Evolutionary conservation across 2,888 invertebrate genomes (phyloP), one percentile per base, ranked within the genome.

Genomic region (Rhorus exstirpatorius): DNA sequence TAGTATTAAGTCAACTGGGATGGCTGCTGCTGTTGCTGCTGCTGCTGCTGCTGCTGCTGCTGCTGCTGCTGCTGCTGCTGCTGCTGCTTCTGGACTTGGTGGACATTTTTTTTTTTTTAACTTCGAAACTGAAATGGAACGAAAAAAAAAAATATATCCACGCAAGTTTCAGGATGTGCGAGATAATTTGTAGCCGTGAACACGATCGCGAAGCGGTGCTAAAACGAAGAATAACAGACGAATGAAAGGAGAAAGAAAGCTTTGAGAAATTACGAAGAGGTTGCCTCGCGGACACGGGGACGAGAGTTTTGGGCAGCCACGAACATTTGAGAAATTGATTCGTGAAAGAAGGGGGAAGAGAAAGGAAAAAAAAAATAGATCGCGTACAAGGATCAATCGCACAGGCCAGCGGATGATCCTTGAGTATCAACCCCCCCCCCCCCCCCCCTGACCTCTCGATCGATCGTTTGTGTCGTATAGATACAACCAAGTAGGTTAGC

Each of bases 1-100:
- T 90, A 90, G 90, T 90, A 89, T 90, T 90, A 89, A 89, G 89
- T 90, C 86, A 88, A 90, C 88, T 87, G 85, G 65, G 86, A 86
- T 87, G 83, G 78, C 87, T 88, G 81, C 88, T 87, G 87, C 87
- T n/a, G n/a, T n/a, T n/a, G n/a, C n/a, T n/a, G n/a, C n/a, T n/a
- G n/a, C n/a, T n/a, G n/a, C n/a, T n/a, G n/a, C n/a, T n/a, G n/a
- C n/a, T n/a, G n/a, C n/a, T n/a, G n/a, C n/a, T n/a, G n/a, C n/a
- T n/a, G n/a, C n/a, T n/a, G n/a, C n/a, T n/a, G n/a, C n/a, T n/a
- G n/a, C n/a, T n/a, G n/a, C n/a, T n/a, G n/a, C n/a, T n/a, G n/a
- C n/a, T n/a, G n/a, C n/a, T n/a, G n/a, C n/a, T n/a, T n/a, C n/a
- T n/a, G n/a, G n/a, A n/a, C n/a, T n/a, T 84, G 85, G 83, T 72